Evolutionary conservation across 2,888 invertebrate species (phyloP).

Genomic region (Rhogogaster chlorosoma): DNA sequence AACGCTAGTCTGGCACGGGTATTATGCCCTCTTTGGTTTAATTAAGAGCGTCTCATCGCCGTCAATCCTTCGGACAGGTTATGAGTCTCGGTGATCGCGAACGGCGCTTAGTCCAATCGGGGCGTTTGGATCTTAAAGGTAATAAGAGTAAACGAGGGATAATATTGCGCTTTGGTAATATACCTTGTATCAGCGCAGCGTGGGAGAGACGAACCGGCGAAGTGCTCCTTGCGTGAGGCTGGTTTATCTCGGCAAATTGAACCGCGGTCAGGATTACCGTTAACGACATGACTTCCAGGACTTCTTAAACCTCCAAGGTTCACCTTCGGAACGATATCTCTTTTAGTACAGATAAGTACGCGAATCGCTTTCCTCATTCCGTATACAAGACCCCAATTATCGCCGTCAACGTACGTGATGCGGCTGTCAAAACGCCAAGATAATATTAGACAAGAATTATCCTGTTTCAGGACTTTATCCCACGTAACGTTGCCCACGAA

Average conservation of each 20-base stretch:
- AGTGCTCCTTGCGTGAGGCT: background rate
- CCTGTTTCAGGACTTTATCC: no score
- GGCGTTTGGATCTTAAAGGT: constrained; percentile 46
- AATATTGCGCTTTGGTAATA: constrained; percentile 58
- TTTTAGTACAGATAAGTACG: background rate
- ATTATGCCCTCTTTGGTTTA: constrained; percentile 59
- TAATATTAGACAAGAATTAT: no score
- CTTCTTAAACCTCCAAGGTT: background rate
- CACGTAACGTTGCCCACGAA: no score
- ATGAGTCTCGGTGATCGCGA: constrained; percentile 60
- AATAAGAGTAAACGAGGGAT: constrained; percentile 64
- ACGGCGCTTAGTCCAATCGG: constrained; percentile 61
- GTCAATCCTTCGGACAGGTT: constrained; percentile 61
- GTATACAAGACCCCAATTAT: constrained; percentile 14
- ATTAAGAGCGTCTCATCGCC: constrained; percentile 64
- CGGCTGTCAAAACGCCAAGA: background rate
- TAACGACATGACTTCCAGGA: constrained; percentile 32
- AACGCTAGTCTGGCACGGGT: background rate
- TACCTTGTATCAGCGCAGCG: background rate
- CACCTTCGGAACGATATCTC: background rate
- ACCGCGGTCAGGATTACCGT: constrained; percentile 36
- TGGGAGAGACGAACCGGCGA: background rate
- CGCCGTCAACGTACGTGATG: background rate
- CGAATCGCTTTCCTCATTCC: background rate
- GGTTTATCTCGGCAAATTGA: constrained; percentile 42